Evolutionary conservation across 1,140 invertebrate species (phyloP), one percentile per base, ranked within the genome.

Genomic region (Nixonia krombeini): DNA sequence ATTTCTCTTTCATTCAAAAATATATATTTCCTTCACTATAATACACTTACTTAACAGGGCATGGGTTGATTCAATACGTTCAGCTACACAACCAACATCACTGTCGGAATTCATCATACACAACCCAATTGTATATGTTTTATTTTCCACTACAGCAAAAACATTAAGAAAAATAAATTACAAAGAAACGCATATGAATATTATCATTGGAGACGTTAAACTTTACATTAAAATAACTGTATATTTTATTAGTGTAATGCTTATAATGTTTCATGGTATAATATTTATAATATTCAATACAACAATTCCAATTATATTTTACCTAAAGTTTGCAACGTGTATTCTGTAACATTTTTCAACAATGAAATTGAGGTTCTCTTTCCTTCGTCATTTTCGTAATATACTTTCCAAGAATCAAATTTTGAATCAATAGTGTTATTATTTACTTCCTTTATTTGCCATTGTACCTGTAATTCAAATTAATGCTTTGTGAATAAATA

Each of bases 341-440:
- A 84, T 46, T 85, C 79, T 3, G 85, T 82, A 10, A 59, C 44
- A 74, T 85, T 85, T 58, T 79, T 80, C 15, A 79, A 73, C 45
- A 88, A 55, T 45, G 65, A 61, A 44, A 75, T 70, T 50, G 75
- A 79, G 33, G 33, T 68, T 28, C 80, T 76, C 17, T 78, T 67
- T 40, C 78, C 77, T 37, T 83, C 73, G 63, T 82, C 74, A 75
- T 86, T 84, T 69, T 86, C 78, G 50, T 73, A 86, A 52, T 81
- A 81, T 31, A 88, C 58, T 75, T 82, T 76, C 78, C 83, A 88
- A 2, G 78, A 82, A 56, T 83, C 76, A 35, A 85, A 82, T 56
- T 78, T 67, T 37, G 74, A 49, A 50, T 58, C 50, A 35, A 74
- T 67, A 33, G 70, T 51, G 40, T 76, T 47, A 16, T 69, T 68